Conservation (phyloP, 2,113 vertebrate genomes). For the Neotragus moschatus region DNA sequence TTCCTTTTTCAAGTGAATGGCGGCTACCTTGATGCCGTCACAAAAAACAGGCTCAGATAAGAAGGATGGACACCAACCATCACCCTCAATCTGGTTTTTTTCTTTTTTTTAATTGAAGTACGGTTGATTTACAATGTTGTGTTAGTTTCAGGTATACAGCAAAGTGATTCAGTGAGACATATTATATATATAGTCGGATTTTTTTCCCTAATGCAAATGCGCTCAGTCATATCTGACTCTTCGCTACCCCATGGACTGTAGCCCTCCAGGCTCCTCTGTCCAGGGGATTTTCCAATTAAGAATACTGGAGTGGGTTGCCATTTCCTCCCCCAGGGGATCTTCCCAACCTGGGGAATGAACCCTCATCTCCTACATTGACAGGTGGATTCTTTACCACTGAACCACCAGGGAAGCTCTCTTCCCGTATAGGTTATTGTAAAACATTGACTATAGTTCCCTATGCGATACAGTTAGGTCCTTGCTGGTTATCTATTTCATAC, state of each 20-base stretch:
- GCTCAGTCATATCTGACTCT: neutral
- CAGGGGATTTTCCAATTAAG: neutral
- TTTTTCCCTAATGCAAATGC: neutral
- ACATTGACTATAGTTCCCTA: neutral
- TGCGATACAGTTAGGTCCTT: neutral
- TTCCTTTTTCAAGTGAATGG: neutral
- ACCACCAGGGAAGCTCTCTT: neutral
- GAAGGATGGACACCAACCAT: neutral
- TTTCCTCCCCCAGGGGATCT: neutral
- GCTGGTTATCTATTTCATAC: neutral
- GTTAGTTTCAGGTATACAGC: neutral
- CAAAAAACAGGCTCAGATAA: neutral
- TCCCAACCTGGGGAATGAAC: neutral
- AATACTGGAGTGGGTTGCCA: neutral
- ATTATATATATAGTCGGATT: neutral
- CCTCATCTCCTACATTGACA: neutral
- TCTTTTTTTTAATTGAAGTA: neutral
- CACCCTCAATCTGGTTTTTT: neutral
- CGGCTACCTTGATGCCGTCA: neutral
- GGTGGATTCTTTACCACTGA: neutral
- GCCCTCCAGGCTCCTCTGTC: neutral
- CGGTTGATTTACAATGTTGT: neutral
- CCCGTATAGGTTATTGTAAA: neutral
- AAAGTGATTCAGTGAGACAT: neutral
- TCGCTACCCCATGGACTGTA: neutral